Percentiles rank a stretch among this genome's conserved stretches.
phyloP scores from a whole-genome alignment of 2,888 invertebrate genomes.

The Pollenia amentaria region DNA sequence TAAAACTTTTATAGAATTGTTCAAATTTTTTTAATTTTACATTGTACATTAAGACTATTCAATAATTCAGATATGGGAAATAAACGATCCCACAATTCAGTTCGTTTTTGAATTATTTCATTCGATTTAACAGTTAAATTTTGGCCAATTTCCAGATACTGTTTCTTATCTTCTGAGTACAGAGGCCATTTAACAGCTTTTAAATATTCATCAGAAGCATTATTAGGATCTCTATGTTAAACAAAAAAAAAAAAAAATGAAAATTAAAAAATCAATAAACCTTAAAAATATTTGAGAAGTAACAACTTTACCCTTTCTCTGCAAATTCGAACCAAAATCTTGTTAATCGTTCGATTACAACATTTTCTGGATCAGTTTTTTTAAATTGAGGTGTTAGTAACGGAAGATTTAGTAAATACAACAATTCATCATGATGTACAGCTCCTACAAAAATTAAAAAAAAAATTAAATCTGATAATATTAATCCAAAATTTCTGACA shows the following conservation, averaged over 20 bases:
- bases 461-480: not conserved
- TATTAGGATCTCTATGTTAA: conserved; percentile 80
- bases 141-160: conserved; percentile 80
- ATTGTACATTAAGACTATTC: not conserved
- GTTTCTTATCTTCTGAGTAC: conserved; percentile 75
- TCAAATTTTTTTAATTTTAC: not conserved
- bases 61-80: conserved; percentile 74
- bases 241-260: not conserved
- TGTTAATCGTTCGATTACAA: conserved; percentile 83
- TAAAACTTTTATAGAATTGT: not conserved
- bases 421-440: conserved; percentile 85
- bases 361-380: conserved; percentile 83
- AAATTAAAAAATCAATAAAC: too few relatives aligned
- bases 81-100: conserved; percentile 77
- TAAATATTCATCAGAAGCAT: conserved; percentile 78
- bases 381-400: conserved; percentile 81
- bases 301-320: conserved; percentile 77
- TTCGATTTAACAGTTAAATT: conserved; percentile 77
- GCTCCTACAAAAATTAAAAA: conserved; percentile 81
- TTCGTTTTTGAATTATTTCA: conserved; percentile 76
- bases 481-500: not conserved
- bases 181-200: conserved; percentile 78
- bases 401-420: conserved; percentile 83
- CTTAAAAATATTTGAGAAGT: not conserved
- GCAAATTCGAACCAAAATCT: conserved; percentile 85